Base-by-base conservation (phyloP, 2,113 vertebrate species). In the Chloropsis cyanopogon region DNA sequence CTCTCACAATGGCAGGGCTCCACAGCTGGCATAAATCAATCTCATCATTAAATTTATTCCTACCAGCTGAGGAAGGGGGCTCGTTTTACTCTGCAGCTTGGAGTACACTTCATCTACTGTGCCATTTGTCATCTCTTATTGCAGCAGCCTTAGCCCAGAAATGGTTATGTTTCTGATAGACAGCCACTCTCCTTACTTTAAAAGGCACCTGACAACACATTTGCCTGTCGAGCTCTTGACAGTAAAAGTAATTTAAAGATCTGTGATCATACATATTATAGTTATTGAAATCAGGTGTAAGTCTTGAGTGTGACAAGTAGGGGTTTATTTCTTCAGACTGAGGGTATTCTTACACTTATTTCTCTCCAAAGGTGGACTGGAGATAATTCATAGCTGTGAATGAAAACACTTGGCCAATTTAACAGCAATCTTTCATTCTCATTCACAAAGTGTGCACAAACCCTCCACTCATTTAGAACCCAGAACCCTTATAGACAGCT, bases 11-110 rank as follows among this genome's bases (percentile, higher is more conserved):
- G 7, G 37, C 12, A 11, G 24, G 73, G 10, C 46, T 54, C 61
- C 70, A 82, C 91, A 91, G 83, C 86, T 92, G 86, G 22, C 77
- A 77, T 69, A 59, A 91, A 94, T 92, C 83, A 89, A 64, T 17
- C 77, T 79, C 65, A 86, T 95, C 49, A 49, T 86, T 70, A 86
- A 52, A 56, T 44, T 82, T 0, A 86, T 81, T 88, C 49, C 81
- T 78, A 78, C 77, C 86, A 94, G 83, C 77, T 91, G 83, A 89
- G 44, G 47, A 92, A 88, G 33, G 25, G 39, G 69, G 31, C 52
- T 70, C 35, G 39, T 56, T 29, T 72, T 22, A 22, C 21, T 64
- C 70, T 70, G 22, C 9, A 57, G 39, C 31, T 82, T 52, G 15
- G 50, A 72, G 18, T 25, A 42, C 8, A 47, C 33, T 82, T 80